A percentile compares a stretch with the other conserved stretches of the same genome.
phyloP scores from a whole-genome alignment of 2,113 vertebrate genomes.

The Rhadina sibilatrix region DNA sequence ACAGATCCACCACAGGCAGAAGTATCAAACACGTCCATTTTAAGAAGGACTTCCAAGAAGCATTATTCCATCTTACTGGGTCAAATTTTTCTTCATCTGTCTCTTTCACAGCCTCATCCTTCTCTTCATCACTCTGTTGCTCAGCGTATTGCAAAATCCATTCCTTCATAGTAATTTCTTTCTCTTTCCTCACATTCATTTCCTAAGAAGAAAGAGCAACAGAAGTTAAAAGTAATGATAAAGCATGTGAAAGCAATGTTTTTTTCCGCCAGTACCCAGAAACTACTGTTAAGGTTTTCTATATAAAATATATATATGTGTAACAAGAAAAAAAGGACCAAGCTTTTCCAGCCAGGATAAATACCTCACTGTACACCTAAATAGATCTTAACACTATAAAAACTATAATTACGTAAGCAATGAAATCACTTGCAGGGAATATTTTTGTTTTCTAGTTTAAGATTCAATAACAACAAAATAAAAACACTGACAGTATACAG shows the following conservation, averaged over 20 bases:
- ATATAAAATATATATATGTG: background rate
- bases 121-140: constrained; percentile 85
- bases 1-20: background rate
- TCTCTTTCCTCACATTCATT: constrained; percentile 65
- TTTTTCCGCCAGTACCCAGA: background rate
- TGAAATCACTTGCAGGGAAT: background rate
- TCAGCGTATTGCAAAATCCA: constrained; percentile 93
- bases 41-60: background rate
- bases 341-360: background rate
- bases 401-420: background rate
- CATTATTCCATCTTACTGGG: constrained; percentile 79
- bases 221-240: background rate
- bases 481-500: background rate
- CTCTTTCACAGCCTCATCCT: constrained; percentile 66
- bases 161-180: constrained; percentile 86
- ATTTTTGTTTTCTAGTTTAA: background rate
- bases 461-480: background rate
- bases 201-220: constrained; percentile 52
- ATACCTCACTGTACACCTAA: background rate
- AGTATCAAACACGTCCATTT: background rate
- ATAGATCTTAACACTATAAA: background rate
- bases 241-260: background rate
- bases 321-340: background rate
- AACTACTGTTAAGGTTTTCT: background rate
- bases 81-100: constrained; percentile 87